phyloP scores from a whole-genome alignment of 2,797 vertebrate species.

The Fistularia commersonii region DNA sequence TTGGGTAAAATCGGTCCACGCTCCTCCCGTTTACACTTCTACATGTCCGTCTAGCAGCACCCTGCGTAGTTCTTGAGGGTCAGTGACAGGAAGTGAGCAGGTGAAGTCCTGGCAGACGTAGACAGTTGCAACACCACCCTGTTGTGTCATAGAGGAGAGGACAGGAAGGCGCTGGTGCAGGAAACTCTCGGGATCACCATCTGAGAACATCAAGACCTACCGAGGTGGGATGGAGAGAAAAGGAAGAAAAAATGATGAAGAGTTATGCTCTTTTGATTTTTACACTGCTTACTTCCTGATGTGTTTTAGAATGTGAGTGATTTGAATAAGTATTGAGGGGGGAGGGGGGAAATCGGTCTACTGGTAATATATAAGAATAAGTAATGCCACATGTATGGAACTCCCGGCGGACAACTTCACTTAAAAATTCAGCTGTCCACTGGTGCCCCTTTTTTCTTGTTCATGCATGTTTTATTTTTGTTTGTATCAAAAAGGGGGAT shows the following conservation, averaged over 20 bases:
- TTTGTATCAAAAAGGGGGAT: too few species aligned
- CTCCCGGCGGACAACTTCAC: too few species aligned
- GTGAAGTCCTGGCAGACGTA: conserved; percentile 86
- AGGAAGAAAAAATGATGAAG: neutral
- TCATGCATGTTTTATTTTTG: too few species aligned
- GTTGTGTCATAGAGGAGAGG: conserved; percentile 77
- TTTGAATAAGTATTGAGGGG: too few species aligned
- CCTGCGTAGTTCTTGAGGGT: conserved; percentile 79
- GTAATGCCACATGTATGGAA: too few species aligned
- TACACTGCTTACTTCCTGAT: too few species aligned
- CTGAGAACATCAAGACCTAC: conserved; percentile 85
- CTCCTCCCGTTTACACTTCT: conserved; percentile 1
- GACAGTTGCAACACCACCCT: conserved; percentile 77
- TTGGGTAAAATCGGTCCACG: neutral
- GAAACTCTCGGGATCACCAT: conserved; percentile 74
- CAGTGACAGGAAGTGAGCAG: conserved; percentile 85
- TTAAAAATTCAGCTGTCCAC: too few species aligned
- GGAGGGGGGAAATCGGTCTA: too few species aligned
- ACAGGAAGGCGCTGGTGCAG: conserved; percentile 80
- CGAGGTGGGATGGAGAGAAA: neutral
- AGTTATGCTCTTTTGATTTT: too few species aligned
- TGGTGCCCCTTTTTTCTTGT: too few species aligned
- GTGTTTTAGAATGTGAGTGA: too few species aligned
- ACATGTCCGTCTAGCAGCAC: conserved; percentile 67
- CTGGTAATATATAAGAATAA: too few species aligned